These are phyloP conservation scores for Platalea minor DNA, from an alignment of 2,797 vertebrate genomes.

Conservation along the genomic window DNA sequence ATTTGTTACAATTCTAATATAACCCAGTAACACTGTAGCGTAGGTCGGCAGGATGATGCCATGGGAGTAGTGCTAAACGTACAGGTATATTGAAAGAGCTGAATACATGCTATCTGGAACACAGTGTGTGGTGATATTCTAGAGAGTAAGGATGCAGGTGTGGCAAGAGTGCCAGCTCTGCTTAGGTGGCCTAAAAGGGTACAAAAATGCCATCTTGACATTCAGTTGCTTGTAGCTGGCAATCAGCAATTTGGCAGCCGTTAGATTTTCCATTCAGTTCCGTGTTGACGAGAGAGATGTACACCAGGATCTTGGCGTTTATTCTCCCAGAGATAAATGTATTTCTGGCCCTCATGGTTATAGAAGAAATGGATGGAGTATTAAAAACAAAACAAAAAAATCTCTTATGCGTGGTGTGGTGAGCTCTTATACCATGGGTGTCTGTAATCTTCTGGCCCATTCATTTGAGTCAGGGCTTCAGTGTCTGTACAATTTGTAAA, in stretches of 20 bases:
- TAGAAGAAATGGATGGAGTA: neutral
- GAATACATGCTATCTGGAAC: neutral
- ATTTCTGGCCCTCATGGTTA: neutral
- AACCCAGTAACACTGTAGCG: neutral
- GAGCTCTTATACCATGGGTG: neutral
- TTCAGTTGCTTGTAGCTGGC: neutral
- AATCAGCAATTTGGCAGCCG: neutral
- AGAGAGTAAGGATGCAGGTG: neutral
- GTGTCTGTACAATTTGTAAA: neutral
- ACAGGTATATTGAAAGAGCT: neutral
- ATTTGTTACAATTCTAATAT: neutral
- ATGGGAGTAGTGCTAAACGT: neutral
- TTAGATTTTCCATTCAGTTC: neutral
- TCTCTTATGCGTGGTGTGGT: neutral
- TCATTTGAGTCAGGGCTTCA: neutral
- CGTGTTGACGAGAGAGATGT: neutral
- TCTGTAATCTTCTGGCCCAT: neutral
- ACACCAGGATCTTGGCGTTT: neutral
- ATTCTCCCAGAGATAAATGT: neutral
- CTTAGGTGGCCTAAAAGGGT: neutral
- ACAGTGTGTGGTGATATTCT: neutral
- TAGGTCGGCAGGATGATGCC: neutral
- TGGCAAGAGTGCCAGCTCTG: neutral
- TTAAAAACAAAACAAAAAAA: neutral
- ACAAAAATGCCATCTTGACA: neutral